Evolutionary conservation across 2,888 invertebrate species (phyloP).

Genomic region (Phyllotreta striolata): DNA sequence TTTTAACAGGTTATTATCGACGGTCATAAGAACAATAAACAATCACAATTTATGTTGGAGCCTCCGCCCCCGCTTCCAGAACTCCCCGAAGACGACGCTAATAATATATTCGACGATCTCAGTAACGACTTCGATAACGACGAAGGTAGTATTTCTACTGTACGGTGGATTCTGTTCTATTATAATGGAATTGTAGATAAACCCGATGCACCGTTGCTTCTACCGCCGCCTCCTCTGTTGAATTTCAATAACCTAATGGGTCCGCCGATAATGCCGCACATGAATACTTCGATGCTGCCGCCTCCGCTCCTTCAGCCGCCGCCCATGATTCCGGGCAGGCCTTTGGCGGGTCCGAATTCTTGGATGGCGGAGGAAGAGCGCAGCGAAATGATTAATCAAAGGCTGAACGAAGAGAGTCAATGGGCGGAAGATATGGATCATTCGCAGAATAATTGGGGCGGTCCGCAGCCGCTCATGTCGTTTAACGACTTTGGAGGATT

Average conservation of each 20-base stretch:
- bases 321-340: slow-evolving; percentile 24
- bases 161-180: not conserved
- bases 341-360: slow-evolving; percentile 27
- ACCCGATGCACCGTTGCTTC: slow-evolving; percentile 29
- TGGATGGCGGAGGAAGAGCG: slow-evolving; percentile 29
- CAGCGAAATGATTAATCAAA: slow-evolving; percentile 11
- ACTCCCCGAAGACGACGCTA: slow-evolving; percentile 58
- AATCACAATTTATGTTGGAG: slow-evolving; percentile 40
- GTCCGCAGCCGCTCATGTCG: slow-evolving; percentile 22
- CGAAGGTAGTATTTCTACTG: not conserved
- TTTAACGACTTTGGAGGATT: slow-evolving; percentile 32
- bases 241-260: slow-evolving; percentile 39
- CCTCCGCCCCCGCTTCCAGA: slow-evolving; percentile 60
- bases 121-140: slow-evolving; percentile 50
- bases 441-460: slow-evolving; percentile 32
- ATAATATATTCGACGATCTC: slow-evolving; percentile 56
- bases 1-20: slow-evolving; percentile 26
- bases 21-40: slow-evolving; percentile 14
- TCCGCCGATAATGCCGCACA: slow-evolving; percentile 35
- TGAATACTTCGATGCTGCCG: slow-evolving; percentile 33
- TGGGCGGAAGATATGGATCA: slow-evolving; percentile 22
- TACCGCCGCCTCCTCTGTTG: slow-evolving; percentile 39
- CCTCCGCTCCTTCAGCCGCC: slow-evolving; percentile 33
- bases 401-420: slow-evolving; percentile 13
- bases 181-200: slow-evolving; percentile 15